These are phyloP conservation scores for Anguilla marmorata DNA, from an alignment of 2,797 vertebrate genomes.

Conservation along the genomic window DNA sequence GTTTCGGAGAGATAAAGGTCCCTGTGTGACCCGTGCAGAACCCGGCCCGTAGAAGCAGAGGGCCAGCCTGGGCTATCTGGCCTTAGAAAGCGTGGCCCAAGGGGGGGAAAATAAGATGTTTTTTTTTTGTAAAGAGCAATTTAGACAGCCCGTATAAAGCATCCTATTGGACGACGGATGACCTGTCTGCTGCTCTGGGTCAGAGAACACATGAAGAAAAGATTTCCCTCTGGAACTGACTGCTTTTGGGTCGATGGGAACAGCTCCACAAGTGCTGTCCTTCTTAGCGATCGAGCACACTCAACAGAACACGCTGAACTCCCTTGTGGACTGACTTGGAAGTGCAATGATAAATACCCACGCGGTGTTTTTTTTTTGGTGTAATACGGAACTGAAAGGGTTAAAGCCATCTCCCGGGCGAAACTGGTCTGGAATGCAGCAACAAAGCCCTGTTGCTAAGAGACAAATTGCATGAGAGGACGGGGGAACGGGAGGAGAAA, in stretches of 20 bases:
- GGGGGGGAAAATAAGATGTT: neutral
- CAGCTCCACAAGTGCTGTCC: too few species aligned
- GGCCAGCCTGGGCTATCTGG: neutral
- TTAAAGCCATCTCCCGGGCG: conserved; percentile 35
- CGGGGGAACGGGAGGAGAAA: conserved; percentile 27
- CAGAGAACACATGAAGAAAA: neutral
- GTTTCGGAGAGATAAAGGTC: too few species aligned
- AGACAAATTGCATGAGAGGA: conserved; percentile 60
- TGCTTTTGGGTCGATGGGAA: too few species aligned
- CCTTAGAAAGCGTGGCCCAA: neutral
- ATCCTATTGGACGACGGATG: neutral
- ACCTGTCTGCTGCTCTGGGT: neutral
- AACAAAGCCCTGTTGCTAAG: conserved; percentile 61
- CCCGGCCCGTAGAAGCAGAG: neutral
- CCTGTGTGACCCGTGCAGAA: too few species aligned
- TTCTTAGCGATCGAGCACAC: neutral
- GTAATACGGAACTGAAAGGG: conserved; percentile 27
- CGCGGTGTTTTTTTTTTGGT: neutral
- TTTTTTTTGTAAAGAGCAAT: neutral
- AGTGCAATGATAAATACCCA: neutral
- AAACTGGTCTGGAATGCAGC: conserved; percentile 17
- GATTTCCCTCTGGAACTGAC: neutral
- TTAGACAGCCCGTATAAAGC: neutral
- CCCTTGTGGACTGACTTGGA: neutral
- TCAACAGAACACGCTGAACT: neutral